Conservation (phyloP, 2,888 invertebrate genomes). For the Heliconius hortense region DNA sequence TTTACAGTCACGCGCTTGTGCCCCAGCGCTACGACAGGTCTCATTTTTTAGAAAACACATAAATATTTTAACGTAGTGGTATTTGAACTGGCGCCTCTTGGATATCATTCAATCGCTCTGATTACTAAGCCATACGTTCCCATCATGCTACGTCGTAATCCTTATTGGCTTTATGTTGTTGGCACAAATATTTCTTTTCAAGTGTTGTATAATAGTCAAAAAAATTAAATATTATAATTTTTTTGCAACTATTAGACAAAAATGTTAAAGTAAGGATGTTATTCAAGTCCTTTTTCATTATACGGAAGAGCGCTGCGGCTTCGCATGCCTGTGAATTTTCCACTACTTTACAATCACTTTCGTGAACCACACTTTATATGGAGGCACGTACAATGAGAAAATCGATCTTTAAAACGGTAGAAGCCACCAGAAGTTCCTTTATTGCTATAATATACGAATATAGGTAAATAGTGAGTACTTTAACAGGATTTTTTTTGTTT, state of each 20-base stretch:
- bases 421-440: background rate
- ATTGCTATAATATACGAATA: background rate
- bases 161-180: no score
- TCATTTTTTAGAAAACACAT: background rate
- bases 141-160: no score
- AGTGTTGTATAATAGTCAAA: no score
- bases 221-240: background rate
- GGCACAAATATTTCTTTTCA: no score
- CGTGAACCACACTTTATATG: slow-evolving; percentile 18
- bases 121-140: no score
- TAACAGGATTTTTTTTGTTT: background rate
- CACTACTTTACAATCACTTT: slow-evolving; percentile 18
- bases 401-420: slow-evolving; percentile 15
- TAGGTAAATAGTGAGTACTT: background rate
- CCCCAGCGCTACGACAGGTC: no score
- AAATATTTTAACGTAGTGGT: background rate
- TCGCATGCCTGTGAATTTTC: slow-evolving; percentile 14
- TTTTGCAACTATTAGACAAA: background rate
- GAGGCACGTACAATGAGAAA: slow-evolving; percentile 17
- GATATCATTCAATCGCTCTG: no score
- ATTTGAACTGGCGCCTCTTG: no score
- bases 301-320: background rate
- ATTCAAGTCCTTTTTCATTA: slow-evolving; percentile 15
- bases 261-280: background rate
- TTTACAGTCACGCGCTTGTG: no score